Base-by-base conservation (phyloP, 2,888 invertebrate genomes). In the Chironomus riparius region DNA sequence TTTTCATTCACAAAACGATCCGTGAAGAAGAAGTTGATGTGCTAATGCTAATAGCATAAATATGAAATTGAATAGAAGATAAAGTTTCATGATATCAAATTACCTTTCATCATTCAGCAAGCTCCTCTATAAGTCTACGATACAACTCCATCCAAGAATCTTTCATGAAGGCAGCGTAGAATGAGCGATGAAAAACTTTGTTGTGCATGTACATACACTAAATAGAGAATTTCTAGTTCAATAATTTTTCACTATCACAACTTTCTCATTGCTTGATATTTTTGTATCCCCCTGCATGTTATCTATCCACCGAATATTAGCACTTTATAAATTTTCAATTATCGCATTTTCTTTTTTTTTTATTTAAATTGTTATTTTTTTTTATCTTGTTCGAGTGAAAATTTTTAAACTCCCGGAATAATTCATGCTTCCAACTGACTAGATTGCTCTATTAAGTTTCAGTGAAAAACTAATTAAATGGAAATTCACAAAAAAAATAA, bases 41-140 rank as follows among this genome's bases (percentile, higher is more conserved):
- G 2, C n/a, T 56, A n/a, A 56, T 38, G 38, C 10, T n/a, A n/a
- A n/a, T n/a, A n/a, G 38, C 38, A 38, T 38, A 38, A 56, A 56
- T 15, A 50, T 50, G 15, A 50, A n/a, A n/a, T 15, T 50, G n/a
- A 10, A 56, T 5, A 15, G 21, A 61, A 72, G 72, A 72, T 72
- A 72, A 72, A 72, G 62, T 61, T 72, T 38, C 72, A 62, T 28
- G 72, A 24, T 72, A 72, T 72, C 72, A 62, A 72, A 72, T 72
- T 72, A 72, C 72, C 72, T 72, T 72, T 62, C 21, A 24, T 21
- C 13, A 56, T 56, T 56, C 56, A 56, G 15, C 56, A 56, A 56
- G 7, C 18, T 56, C 18, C 7, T 56, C 56, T n/a, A n/a, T n/a
- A 50, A 15, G 50, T 7, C 18, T 50, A 50, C 50, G n/a, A 15